A percentile compares a stretch with the other conserved stretches of the same genome.
phyloP scores from a whole-genome alignment of 2,797 vertebrate genomes.

The Galagoides demidoff region DNA sequence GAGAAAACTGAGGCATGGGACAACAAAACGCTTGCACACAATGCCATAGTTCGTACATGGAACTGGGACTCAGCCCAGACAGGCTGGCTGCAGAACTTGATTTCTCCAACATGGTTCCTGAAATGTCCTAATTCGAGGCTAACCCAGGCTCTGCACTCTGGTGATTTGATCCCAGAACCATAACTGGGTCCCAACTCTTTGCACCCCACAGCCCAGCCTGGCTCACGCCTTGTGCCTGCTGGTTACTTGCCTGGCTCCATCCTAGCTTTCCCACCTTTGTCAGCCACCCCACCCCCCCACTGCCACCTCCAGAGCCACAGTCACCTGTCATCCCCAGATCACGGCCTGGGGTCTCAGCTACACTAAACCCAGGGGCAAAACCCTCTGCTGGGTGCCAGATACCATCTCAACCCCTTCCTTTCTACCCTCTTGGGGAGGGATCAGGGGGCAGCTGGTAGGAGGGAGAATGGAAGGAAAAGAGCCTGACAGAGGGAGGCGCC shows the following conservation, averaged over 20 bases:
- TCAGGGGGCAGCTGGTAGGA: background rate
- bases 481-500: too few relatives aligned
- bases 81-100: background rate
- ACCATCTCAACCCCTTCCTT: background rate
- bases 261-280: fast-evolving
- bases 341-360: fast-evolving
- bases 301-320: background rate
- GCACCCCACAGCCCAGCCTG: background rate
- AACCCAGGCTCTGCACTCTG: background rate
- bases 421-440: background rate
- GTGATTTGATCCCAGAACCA: too few relatives aligned
- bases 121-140: fast-evolving
- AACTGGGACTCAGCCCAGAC: too few relatives aligned
- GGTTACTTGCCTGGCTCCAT: background rate
- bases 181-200: background rate
- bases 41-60: background rate
- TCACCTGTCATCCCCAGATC: background rate
- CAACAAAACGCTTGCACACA: fast-evolving
- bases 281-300: background rate
- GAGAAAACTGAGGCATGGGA: background rate
- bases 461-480: background rate
- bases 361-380: background rate
- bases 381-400: background rate
- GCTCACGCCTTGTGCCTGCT: background rate
- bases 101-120: background rate